A percentile compares a stretch with the other conserved stretches of the same genome.
phyloP scores from a whole-genome alignment of 1,140 invertebrate species.

The Lepidurus apus region DNA sequence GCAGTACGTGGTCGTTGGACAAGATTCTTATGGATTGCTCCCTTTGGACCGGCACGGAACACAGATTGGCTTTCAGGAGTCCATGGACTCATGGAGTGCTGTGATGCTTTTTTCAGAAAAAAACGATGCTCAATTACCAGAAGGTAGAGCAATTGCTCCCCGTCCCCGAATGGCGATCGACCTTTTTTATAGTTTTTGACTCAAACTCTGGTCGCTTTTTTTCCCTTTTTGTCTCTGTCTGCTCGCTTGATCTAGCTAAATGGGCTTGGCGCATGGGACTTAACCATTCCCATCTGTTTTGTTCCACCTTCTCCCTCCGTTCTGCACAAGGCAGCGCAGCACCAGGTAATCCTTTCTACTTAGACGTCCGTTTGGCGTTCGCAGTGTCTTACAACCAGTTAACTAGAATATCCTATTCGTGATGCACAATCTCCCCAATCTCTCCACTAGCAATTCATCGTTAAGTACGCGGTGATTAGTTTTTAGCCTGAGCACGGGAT shows the following conservation, averaged over 20 bases:
- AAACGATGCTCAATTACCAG: slow-evolving; percentile 1
- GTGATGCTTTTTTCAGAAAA: not conserved
- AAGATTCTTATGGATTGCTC: slow-evolving; percentile 22
- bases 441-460: too few species aligned
- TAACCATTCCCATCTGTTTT: slow-evolving; percentile 12
- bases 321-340: not conserved
- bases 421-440: too few species aligned
- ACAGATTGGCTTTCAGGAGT: slow-evolving; percentile 11
- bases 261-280: not conserved
- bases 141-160: slow-evolving; percentile 4
- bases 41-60: not conserved
- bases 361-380: not conserved
- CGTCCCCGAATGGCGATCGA: slow-evolving; percentile 14
- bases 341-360: not conserved
- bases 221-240: not conserved
- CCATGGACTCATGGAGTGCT: not conserved
- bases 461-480: too few species aligned
- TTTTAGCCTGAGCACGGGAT: too few species aligned
- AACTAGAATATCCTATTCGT: too few species aligned
- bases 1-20: not conserved
- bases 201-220: not conserved
- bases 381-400: too few species aligned
- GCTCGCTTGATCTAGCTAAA: slow-evolving; percentile 15
- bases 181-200: not conserved
- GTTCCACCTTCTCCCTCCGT: not conserved